Evolutionary conservation across 2,113 vertebrate species (phyloP).

Genomic region (Hassar affinis): DNA sequence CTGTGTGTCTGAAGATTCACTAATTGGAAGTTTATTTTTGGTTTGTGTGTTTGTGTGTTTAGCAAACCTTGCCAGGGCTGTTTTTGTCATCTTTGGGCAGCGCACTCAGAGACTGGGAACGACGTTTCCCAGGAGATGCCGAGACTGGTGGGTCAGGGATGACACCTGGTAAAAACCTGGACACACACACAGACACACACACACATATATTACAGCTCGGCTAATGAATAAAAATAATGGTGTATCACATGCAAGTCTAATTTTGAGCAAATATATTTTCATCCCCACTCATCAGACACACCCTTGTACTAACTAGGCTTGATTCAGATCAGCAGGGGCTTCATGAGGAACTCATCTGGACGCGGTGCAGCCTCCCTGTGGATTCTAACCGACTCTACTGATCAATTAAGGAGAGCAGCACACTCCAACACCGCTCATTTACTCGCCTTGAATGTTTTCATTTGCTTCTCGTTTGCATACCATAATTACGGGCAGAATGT

Average conservation of each 20-base stretch:
- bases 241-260: neutral
- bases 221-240: neutral
- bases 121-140: constrained; percentile 81
- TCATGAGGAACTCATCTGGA: neutral
- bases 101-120: constrained; percentile 90
- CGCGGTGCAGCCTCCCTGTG: neutral
- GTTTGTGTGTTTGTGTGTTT: neutral
- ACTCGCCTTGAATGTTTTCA: neutral
- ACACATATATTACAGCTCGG: neutral
- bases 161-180: constrained; percentile 83
- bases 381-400: neutral
- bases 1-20: too few species aligned
- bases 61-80: constrained; percentile 52
- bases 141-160: constrained; percentile 80
- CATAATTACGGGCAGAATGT: neutral
- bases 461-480: neutral
- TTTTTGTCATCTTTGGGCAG: constrained; percentile 92
- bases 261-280: neutral
- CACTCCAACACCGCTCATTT: neutral
- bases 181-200: constrained; percentile 3
- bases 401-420: neutral
- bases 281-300: neutral
- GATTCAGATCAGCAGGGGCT: neutral
- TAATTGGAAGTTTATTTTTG: neutral
- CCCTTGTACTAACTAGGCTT: neutral